Conservation (phyloP, 2,888 invertebrate species). For the Acanthosepion lycidas region DNA sequence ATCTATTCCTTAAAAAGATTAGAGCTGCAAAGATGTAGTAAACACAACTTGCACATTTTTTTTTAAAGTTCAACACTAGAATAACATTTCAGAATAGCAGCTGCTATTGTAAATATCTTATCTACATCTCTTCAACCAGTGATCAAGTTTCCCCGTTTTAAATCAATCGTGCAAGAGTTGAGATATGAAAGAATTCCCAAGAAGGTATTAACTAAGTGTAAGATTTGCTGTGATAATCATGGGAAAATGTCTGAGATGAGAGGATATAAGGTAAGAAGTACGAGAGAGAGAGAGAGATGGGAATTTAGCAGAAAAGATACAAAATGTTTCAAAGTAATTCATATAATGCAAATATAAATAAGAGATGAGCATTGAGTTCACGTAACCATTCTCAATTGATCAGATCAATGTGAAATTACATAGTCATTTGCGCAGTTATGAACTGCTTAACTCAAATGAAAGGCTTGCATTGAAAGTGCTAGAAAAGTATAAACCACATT, state of each 20-base stretch:
- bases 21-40: too few relatives aligned
- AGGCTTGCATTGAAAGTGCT: too few relatives aligned
- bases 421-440: not conserved
- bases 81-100: not conserved
- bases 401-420: not conserved
- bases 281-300: not conserved
- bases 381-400: not conserved
- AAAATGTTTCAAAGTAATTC: not conserved
- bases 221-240: not conserved
- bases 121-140: not conserved
- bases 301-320: not conserved
- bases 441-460: not conserved
- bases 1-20: too few relatives aligned
- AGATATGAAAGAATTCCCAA: not conserved
- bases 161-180: not conserved
- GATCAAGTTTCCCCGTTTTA: not conserved
- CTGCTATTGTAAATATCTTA: not conserved
- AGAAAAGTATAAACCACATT: too few relatives aligned
- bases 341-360: not conserved
- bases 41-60: not conserved
- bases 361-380: not conserved
- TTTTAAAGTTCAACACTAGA: not conserved
- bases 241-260: not conserved
- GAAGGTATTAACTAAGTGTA: not conserved
- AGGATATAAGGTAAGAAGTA: not conserved